Evolutionary conservation across 2,888 invertebrate species (phyloP), one percentile per base, ranked within the genome.

Genomic region (Epsilonema sp.): DNA sequence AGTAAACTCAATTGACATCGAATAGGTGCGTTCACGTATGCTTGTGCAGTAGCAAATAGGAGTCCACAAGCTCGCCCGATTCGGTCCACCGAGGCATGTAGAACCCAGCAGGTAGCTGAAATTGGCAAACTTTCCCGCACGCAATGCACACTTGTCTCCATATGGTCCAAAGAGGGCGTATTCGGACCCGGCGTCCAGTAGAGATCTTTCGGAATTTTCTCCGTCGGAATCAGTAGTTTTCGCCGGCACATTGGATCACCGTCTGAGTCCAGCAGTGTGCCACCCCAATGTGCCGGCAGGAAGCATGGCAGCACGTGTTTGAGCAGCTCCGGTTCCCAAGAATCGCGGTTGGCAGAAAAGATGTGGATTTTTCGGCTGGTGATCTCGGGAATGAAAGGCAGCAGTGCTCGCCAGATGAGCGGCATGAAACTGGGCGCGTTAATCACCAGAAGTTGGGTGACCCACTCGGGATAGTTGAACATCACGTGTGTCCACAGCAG

Each of bases 401-500:
- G 51, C 44, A 58, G 59, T 11, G 61, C 57, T 42, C 48, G 54
- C 53, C 58, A 56, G 13, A 61, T 50, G 5, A 60, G 49, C 49
- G 57, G 59, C 50, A 61, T 59, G 48, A 59, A 60, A 3, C 52
- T 55, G 5, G 61, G 59, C 41, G 59, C 57, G 49, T 61, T 60
- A 5, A 61, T 51, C 42, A 60, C 53, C 16, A 62, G 44, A 22
- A 61, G 57, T 31, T 57, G 52, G 38, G 54, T 55, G 24, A 60
- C 53, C 38, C 56, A 56, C 41, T 61, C 56, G 4, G 58, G 60
- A 43, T 61, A 61, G 43, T 61, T 60, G 42, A 59, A 60, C 49
- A 61, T 55, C 4, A 61, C 49, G 11, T 59, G 59, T 21, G 60
- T 60, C 61, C 61, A 61, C 53, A 62, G 55, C 37, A 62, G 57